Evolutionary conservation across 2,113 vertebrate genomes (phyloP).

Genomic region (Perca schrenkii): DNA sequence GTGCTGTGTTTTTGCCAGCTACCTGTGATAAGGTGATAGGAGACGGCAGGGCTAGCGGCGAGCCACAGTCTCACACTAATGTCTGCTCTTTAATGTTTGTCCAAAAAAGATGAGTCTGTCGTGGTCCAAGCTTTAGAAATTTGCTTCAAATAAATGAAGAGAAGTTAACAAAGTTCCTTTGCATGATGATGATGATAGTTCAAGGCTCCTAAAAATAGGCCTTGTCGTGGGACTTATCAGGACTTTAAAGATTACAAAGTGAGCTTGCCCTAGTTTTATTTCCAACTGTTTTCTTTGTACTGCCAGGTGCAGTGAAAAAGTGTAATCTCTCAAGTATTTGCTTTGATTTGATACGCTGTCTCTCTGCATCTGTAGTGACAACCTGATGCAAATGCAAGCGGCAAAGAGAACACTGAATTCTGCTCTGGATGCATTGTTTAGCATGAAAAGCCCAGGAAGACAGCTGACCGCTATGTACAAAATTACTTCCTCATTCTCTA

Average conservation of each 20-base stretch:
- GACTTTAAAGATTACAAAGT: slow-evolving; percentile 10
- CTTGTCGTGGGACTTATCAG: not conserved
- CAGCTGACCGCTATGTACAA: too few species aligned
- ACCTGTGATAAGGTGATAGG: slow-evolving; percentile 37
- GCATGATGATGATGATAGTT: not conserved
- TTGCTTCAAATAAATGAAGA: slow-evolving; percentile 13
- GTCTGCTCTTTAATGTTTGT: slow-evolving; percentile 26
- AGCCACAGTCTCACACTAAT: not conserved
- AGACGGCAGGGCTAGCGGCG: slow-evolving; percentile 14
- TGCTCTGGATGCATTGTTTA: not conserved
- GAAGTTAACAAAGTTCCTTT: slow-evolving; percentile 24
- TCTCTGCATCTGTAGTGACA: not conserved
- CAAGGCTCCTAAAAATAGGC: slow-evolving; percentile 22
- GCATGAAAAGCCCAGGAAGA: not conserved
- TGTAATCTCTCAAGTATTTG: not conserved
- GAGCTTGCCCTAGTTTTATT: slow-evolving; percentile 7
- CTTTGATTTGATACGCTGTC: not conserved
- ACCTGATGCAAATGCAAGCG: not conserved
- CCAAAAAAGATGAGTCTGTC: slow-evolving; percentile 46
- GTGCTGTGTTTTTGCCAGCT: slow-evolving; percentile 29
- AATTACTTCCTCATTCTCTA: not conserved
- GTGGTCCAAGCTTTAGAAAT: slow-evolving; percentile 22
- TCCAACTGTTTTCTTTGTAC: slow-evolving; percentile 10
- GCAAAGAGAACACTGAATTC: not conserved
- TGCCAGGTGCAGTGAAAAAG: slow-evolving; percentile 17